Percentiles rank a stretch among this genome's conserved stretches.
Conservation (phyloP, 2,888 invertebrate species). For the Drosophila anomelani region DNA sequence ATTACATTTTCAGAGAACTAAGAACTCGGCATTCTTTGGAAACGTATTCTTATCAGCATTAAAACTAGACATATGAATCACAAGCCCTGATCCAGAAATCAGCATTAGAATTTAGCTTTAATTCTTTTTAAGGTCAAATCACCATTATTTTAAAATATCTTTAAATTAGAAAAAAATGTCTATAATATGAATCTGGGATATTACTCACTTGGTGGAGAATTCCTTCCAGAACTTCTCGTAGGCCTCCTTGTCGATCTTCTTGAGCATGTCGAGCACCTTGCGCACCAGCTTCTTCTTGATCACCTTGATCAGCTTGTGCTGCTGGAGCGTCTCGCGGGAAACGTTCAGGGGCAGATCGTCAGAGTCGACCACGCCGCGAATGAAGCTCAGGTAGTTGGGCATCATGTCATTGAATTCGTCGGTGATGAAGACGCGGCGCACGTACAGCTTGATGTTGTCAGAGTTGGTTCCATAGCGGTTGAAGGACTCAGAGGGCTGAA, state of each 20-base stretch:
- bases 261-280: constrained; percentile 98
- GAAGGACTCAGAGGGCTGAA: constrained; percentile 96
- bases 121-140: not conserved
- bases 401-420: constrained; percentile 99
- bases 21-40: not conserved
- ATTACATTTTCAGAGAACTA: not conserved
- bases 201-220: constrained; percentile 95
- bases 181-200: not conserved
- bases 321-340: constrained; percentile 98
- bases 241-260: constrained; percentile 95
- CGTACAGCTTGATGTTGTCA: constrained; percentile 98
- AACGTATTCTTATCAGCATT: not conserved
- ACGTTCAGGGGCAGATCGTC: constrained; percentile 99
- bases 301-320: constrained; percentile 99
- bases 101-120: not conserved
- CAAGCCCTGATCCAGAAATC: not conserved
- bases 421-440: constrained; percentile 99
- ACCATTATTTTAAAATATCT: not conserved
- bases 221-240: constrained; percentile 99
- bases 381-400: constrained; percentile 98
- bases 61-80: not conserved
- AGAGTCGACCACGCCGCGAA: constrained; percentile 98
- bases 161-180: not conserved
- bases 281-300: constrained; percentile 99
- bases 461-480: constrained; percentile 97